Evolutionary conservation across 2,113 vertebrate genomes (phyloP).

Genomic region (Pungitius pungitius): DNA sequence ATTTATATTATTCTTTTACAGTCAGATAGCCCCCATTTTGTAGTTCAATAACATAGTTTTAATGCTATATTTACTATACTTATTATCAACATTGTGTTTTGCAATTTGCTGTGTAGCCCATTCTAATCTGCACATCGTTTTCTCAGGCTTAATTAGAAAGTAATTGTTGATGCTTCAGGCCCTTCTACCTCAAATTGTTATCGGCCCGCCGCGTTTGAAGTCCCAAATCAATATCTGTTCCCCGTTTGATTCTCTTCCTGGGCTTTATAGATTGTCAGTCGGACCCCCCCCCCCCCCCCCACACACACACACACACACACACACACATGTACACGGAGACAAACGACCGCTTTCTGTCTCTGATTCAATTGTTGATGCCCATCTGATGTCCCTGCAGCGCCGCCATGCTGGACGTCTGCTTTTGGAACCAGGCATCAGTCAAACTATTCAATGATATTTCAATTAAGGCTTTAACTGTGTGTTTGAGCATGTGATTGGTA

Average conservation of each 20-base stretch:
- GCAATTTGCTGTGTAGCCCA: not conserved
- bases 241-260: conserved; percentile 47
- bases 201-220: conserved; percentile 42
- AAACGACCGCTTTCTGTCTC: conserved; percentile 14
- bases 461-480: conserved; percentile 43
- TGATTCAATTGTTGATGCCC: conserved; percentile 49
- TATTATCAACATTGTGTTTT: conserved; percentile 15
- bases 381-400: conserved; percentile 33
- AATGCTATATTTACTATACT: conserved; percentile 1
- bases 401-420: conserved; percentile 20
- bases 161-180: conserved; percentile 54
- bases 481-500: conserved; percentile 25
- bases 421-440: conserved; percentile 32
- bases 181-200: conserved; percentile 46
- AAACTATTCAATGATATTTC: conserved; percentile 42
- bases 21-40: not conserved
- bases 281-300: not conserved
- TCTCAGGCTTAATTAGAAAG: conserved; percentile 40
- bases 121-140: conserved; percentile 10
- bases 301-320: conserved; percentile 5
- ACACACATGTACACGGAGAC: not conserved
- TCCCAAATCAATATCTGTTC: conserved; percentile 66
- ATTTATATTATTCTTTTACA: conserved; percentile 5
- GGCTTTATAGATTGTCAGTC: conserved; percentile 38
- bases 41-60: not conserved